A percentile compares a stretch with the other conserved stretches of the same genome.
These are phyloP conservation scores for Emesis furor DNA, from an alignment of 2,888 invertebrate genomes.

Conservation along the genomic window DNA sequence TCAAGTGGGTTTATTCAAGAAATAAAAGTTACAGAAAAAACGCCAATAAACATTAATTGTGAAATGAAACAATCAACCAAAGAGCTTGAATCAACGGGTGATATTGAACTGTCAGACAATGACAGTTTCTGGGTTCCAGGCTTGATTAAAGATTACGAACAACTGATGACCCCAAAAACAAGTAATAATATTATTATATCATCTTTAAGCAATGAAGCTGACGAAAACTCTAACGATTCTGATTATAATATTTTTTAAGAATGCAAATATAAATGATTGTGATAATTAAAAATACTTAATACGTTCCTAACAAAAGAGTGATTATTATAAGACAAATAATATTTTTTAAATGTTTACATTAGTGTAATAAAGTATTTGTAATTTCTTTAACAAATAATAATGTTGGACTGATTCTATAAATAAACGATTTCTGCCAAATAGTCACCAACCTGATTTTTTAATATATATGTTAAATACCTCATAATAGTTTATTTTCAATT, in stretches of 20 bases:
- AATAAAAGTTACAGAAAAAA: background rate
- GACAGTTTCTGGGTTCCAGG: slow-evolving; percentile 7
- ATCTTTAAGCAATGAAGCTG: background rate
- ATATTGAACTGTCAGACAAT: background rate
- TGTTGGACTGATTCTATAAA: too few species aligned
- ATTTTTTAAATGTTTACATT: background rate
- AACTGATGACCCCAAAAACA: background rate
- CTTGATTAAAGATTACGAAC: background rate
- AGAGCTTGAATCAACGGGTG: background rate
- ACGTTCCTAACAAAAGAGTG: background rate
- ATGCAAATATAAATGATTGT: background rate
- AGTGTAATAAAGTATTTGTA: background rate
- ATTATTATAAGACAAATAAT: background rate
- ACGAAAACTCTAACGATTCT: slow-evolving; percentile 3
- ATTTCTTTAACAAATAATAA: too few species aligned
- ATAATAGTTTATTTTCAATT: background rate
- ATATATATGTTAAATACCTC: too few species aligned
- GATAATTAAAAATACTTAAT: background rate
- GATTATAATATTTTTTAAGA: background rate
- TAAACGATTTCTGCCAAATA: too few species aligned
- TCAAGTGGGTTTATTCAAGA: background rate
- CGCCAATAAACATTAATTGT: background rate
- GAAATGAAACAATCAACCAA: too few species aligned
- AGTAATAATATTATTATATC: background rate
- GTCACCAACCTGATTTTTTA: background rate